Conservation (phyloP, 2,113 vertebrate species). For the Laticauda laticaudata region DNA sequence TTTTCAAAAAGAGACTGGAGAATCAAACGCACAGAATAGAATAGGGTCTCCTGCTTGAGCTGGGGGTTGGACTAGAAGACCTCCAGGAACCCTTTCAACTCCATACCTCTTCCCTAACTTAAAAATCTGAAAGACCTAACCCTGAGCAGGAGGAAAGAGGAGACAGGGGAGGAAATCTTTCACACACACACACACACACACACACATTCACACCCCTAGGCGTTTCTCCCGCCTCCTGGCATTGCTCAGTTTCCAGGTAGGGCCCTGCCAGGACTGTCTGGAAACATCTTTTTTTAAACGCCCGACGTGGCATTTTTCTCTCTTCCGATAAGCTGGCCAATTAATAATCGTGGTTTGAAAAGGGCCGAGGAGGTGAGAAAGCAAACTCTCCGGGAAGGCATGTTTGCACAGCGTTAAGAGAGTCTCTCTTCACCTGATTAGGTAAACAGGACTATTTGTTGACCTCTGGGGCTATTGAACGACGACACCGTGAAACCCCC, state of each 20-base stretch:
- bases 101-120: background rate
- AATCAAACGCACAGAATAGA: too few relatives aligned
- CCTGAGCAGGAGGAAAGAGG: background rate
- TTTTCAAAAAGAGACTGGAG: too few relatives aligned
- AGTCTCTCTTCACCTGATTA: constrained; percentile 54
- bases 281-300: constrained; percentile 70
- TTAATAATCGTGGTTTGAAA: constrained; percentile 67
- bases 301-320: constrained; percentile 63
- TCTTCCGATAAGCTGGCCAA: constrained; percentile 64
- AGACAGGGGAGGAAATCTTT: constrained; percentile 21
- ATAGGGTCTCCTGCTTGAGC: too few relatives aligned
- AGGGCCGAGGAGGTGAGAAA: constrained; percentile 66
- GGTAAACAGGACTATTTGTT: constrained; percentile 58
- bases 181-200: constrained; percentile 4
- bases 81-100: too few relatives aligned
- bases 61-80: too few relatives aligned
- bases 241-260: constrained; percentile 72
- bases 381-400: constrained; percentile 64
- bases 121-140: background rate
- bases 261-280: constrained; percentile 67
- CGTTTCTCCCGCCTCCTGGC: constrained; percentile 64
- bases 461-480: constrained; percentile 38
- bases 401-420: constrained; percentile 67
- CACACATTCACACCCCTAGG: background rate
- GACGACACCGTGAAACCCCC: constrained; percentile 47